A percentile compares a stretch with the other conserved stretches of the same genome.
These are phyloP conservation scores for Orchestia grillus DNA, from an alignment of 1,140 invertebrate genomes.

Conservation along the genomic window DNA sequence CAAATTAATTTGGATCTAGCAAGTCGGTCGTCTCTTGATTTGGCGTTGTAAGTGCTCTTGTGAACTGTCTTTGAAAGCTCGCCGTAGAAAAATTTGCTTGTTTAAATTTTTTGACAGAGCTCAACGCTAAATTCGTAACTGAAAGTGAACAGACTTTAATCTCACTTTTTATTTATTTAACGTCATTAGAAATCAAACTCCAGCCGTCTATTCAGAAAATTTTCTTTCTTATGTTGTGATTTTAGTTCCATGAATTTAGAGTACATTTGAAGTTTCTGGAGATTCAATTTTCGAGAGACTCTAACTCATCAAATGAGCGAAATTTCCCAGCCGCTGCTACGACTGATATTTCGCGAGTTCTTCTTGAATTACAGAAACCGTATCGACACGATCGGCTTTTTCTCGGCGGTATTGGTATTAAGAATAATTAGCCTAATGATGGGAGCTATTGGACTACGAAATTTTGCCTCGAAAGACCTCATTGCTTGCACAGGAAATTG, in stretches of 20 bases:
- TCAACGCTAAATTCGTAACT: too few relatives aligned
- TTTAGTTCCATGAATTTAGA: too few relatives aligned
- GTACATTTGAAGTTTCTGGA: not conserved
- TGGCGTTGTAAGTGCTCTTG: not conserved
- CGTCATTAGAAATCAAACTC: too few relatives aligned
- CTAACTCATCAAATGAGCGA: not conserved
- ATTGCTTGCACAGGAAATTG: constrained; percentile 3
- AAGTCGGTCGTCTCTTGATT: not conserved
- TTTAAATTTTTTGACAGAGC: too few relatives aligned
- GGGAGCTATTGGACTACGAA: not conserved
- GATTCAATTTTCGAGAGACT: not conserved
- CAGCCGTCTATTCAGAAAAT: too few relatives aligned
- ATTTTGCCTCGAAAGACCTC: not conserved
- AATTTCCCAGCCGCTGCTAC: not conserved
- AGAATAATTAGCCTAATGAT: constrained; percentile 30
- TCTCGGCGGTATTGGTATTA: not conserved
- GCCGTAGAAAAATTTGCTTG: too few relatives aligned
- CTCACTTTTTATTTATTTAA: not conserved
- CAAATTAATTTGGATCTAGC: constrained; percentile 41
- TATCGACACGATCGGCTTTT: constrained; percentile 19
- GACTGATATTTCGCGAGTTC: not conserved
- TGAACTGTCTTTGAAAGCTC: not conserved
- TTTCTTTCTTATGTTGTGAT: too few relatives aligned
- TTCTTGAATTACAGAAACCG: not conserved
- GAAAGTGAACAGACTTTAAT: too few relatives aligned